phyloP scores from a whole-genome alignment of 2,888 invertebrate genomes.

The Chrysomela aeneicollis region DNA sequence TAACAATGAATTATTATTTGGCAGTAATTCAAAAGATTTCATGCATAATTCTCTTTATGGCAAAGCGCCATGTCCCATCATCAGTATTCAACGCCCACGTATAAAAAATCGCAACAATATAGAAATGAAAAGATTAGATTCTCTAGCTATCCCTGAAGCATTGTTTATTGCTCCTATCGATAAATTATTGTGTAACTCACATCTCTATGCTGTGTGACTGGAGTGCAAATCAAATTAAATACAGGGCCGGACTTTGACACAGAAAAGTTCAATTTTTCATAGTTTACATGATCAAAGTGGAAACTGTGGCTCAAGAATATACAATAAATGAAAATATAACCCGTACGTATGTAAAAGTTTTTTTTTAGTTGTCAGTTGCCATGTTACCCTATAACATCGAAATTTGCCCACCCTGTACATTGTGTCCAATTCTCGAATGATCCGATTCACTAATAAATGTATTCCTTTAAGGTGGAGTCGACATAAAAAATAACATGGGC shows the following conservation, averaged over 20 bases:
- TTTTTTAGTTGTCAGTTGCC: no score
- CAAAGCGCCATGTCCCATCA: neutral
- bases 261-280: neutral
- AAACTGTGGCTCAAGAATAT: no score
- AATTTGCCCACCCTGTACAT: no score
- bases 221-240: neutral
- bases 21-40: neutral
- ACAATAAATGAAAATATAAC: no score
- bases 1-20: neutral
- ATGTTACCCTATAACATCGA: no score
- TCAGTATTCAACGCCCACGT: neutral
- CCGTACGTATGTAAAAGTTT: no score
- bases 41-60: no score
- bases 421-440: no score
- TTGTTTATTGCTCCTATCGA: constrained; percentile 22
- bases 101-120: constrained; percentile 13
- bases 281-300: no score
- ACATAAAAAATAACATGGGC: no score
- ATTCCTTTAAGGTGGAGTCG: no score
- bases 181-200: constrained; percentile 9
- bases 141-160: constrained; percentile 20
- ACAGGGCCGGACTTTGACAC: neutral
- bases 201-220: constrained; percentile 1
- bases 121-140: constrained; percentile 19
- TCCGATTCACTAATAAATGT: no score